Evolutionary conservation across 2,113 vertebrate genomes (phyloP).

Genomic region (Nibea coibor): DNA sequence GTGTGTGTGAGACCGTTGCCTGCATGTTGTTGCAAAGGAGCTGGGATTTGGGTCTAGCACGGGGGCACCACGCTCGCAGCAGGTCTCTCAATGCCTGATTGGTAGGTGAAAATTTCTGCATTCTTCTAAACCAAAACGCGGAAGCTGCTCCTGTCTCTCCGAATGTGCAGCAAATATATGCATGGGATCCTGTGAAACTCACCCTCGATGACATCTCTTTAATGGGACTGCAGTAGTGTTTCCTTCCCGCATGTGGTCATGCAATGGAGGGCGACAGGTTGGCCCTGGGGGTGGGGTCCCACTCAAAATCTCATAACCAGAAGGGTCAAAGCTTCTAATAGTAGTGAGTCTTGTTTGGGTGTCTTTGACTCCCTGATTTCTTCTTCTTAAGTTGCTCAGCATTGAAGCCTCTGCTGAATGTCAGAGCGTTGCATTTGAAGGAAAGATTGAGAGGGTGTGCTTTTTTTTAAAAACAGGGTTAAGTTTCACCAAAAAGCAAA

Average conservation of each 20-base stretch:
- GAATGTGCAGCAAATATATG: constrained; percentile 56
- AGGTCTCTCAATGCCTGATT: constrained; percentile 9
- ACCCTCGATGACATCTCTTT: constrained; percentile 38
- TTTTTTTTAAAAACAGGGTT: constrained; percentile 18
- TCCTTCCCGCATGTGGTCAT: background rate
- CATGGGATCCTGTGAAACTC: constrained; percentile 48
- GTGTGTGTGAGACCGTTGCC: constrained; percentile 21
- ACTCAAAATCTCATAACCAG: background rate
- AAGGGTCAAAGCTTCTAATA: constrained; percentile 8
- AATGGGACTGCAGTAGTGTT: constrained; percentile 1
- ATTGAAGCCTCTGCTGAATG: constrained; percentile 10
- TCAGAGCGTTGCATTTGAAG: background rate
- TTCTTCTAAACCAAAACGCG: constrained; percentile 51
- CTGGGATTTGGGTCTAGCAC: constrained; percentile 6
- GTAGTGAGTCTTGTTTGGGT: background rate
- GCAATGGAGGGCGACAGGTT: background rate
- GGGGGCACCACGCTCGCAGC: constrained; percentile 11
- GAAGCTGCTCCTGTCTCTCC: constrained; percentile 54
- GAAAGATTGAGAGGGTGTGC: constrained; percentile 20
- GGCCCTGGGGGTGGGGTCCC: background rate
- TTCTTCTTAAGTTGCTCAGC: constrained; percentile 8
- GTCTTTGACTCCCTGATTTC: background rate
- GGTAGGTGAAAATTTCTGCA: background rate
- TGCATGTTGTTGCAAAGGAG: constrained; percentile 32
- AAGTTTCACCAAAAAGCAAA: constrained; percentile 40